These are phyloP conservation scores for Porites evermanni DNA, from an alignment of 92 coral and sea anemone species.

Conservation along the genomic window DNA sequence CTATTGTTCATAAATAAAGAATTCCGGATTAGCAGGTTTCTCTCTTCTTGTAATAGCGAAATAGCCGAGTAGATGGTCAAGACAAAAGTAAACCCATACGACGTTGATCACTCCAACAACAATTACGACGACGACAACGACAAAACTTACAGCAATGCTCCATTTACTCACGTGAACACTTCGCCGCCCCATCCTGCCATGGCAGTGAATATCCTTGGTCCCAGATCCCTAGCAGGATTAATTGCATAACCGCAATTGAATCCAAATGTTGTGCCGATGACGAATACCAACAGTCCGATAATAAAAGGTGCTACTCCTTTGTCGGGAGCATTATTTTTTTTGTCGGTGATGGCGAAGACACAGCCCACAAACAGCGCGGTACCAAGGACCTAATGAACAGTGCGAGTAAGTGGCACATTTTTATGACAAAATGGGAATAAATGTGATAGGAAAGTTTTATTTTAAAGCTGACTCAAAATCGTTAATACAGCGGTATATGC, in stretches of 20 bases:
- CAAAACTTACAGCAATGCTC: not conserved
- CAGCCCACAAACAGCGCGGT: constrained; percentile 82
- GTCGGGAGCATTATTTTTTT: constrained; percentile 71
- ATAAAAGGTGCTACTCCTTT: constrained; percentile 74
- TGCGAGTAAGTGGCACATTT: too few species aligned
- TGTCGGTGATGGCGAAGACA: constrained; percentile 77
- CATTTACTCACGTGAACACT: constrained; percentile 75
- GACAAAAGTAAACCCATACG: too few species aligned
- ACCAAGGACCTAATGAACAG: constrained; percentile 59
- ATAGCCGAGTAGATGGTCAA: too few species aligned
- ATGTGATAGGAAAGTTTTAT: constrained; percentile 20
- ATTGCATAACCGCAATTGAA: constrained; percentile 94
- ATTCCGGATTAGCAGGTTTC: too few species aligned
- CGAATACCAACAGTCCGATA: constrained; percentile 86
- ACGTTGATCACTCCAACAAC: too few species aligned
- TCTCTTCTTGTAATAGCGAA: too few species aligned
- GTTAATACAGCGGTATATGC: too few species aligned
- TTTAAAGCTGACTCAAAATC: constrained; percentile 8
- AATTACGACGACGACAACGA: too few species aligned
- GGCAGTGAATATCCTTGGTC: constrained; percentile 84
- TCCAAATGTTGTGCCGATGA: constrained; percentile 90
- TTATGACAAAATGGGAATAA: too few species aligned
- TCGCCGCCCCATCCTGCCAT: constrained; percentile 92
- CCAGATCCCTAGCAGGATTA: constrained; percentile 95
- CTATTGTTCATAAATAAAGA: too few species aligned